Evolutionary conservation across 2,797 vertebrate genomes (phyloP).

Genomic region (Aulostomus chinensis): DNA sequence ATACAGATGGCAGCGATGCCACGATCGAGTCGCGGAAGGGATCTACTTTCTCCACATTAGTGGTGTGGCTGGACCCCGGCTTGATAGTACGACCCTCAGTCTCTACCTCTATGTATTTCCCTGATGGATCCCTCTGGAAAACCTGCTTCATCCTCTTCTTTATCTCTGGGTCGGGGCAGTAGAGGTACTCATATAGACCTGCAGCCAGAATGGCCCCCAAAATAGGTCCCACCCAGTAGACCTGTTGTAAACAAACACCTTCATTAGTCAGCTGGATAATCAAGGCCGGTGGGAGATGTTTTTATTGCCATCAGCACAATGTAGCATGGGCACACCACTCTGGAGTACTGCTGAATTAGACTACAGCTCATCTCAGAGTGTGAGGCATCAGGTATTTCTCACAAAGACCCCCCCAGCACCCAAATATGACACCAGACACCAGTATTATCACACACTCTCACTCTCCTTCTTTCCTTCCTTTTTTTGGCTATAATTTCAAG

Average conservation of each 20-base stretch:
- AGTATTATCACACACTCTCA: too few relatives aligned
- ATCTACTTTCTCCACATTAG: slow-evolving; percentile 87
- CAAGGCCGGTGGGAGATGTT: background rate
- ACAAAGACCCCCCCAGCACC: too few relatives aligned
- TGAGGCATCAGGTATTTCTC: slow-evolving; percentile 1
- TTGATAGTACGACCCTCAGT: slow-evolving; percentile 84
- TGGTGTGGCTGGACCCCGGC: slow-evolving; percentile 77
- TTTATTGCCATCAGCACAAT: background rate
- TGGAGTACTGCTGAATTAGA: background rate
- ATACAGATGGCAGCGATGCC: slow-evolving; percentile 91
- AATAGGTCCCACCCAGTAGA: slow-evolving; percentile 95
- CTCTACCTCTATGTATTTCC: slow-evolving; percentile 90
- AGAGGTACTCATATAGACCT: slow-evolving; percentile 91
- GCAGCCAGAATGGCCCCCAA: slow-evolving; percentile 89
- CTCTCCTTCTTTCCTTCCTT: too few relatives aligned
- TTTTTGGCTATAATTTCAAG: too few relatives aligned
- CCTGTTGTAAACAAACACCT: slow-evolving; percentile 65
- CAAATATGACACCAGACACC: slow-evolving; percentile 14
- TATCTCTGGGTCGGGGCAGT: slow-evolving; percentile 87
- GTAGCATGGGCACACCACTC: background rate
- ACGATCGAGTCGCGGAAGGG: slow-evolving; percentile 79
- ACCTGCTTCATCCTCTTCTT: slow-evolving; percentile 85
- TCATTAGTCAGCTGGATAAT: slow-evolving; percentile 13
- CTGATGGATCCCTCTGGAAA: slow-evolving; percentile 82
- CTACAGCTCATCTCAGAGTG: background rate